Conservation (phyloP, 2,113 vertebrate species). For the Epinephelus lanceolatus region DNA sequence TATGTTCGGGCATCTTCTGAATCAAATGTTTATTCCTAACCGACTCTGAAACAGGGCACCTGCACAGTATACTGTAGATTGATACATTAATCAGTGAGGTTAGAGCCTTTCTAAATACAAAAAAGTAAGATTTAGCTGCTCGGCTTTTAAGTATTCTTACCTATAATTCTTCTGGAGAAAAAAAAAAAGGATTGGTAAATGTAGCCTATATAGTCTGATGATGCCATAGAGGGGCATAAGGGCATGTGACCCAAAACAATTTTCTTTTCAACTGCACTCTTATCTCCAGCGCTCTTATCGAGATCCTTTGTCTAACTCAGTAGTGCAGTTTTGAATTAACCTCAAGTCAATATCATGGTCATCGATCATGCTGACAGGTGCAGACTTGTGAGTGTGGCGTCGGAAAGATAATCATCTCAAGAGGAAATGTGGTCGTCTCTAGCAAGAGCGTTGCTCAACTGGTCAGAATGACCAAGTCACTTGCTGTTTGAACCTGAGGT, state of each 20-base stretch:
- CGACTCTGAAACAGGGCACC: slow-evolving; percentile 1
- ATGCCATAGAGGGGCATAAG: slow-evolving; percentile 39
- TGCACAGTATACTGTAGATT: neutral
- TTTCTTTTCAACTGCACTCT: slow-evolving; percentile 68
- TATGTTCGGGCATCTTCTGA: neutral
- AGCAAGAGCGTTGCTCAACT: slow-evolving; percentile 39
- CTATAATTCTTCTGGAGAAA: neutral
- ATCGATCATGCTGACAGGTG: slow-evolving; percentile 74
- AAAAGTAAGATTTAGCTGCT: neutral
- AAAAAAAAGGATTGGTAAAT: neutral
- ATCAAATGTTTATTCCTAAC: neutral
- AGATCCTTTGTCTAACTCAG: slow-evolving; percentile 69
- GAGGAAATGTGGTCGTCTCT: slow-evolving; percentile 54
- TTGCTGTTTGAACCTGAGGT: slow-evolving; percentile 31
- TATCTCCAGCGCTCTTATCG: slow-evolving; percentile 66
- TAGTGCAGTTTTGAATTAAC: slow-evolving; percentile 72
- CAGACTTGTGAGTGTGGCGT: slow-evolving; percentile 69
- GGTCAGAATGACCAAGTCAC: slow-evolving; percentile 39
- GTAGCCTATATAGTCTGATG: slow-evolving; percentile 2
- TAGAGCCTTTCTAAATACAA: neutral
- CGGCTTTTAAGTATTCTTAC: slow-evolving; percentile 12
- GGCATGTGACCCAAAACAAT: slow-evolving; percentile 51
- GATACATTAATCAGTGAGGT: neutral
- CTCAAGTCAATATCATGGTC: slow-evolving; percentile 73
- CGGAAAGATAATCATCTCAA: slow-evolving; percentile 69